Base-by-base conservation (phyloP, 2,888 invertebrate genomes). In the Watsonalla binaria region DNA sequence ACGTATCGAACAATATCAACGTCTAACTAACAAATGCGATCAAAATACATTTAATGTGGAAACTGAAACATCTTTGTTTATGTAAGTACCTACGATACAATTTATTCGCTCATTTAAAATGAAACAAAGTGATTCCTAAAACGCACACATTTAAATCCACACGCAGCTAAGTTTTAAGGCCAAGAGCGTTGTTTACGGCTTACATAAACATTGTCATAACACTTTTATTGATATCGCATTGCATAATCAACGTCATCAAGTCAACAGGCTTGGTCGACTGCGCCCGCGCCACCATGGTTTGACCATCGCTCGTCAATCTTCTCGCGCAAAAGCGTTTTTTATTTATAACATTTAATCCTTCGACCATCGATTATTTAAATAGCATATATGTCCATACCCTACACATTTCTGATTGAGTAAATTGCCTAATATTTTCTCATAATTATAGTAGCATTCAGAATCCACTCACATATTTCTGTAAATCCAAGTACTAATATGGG, bases 111-210 rank as follows among this genome's bases (percentile, higher is more conserved):
- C 77, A 72, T 69, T 76, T 78, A 79, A 62, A 61, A 55, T 55
- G 57, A 64, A 51, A 78, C 78, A 79, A 78, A 78, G 78, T 70
- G 69, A 66, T 71, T 74, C 70, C 67, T 70, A 69, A 72, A 75
- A 72, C 61, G 64, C 65, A 61, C 59, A 64, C 24, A 24, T 4
- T 24, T 24, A 24, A 24, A 24, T 24, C 24, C 24, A 24, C 24
- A 24, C 24, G 24, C 24, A 24, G 63, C 70, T 64, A 65, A 56
- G 52, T 51, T 50, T 56, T 68, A 68, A 78, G 73, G 75, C 70
- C 72, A 70, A 63, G 65, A 67, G 62, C 66, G 64, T 59, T 54
- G 57, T 59, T 48, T 55, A 54, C 48, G 37, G 47, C 57, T 72
- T 72, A 65, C 62, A 62, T 73, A 70, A 72, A 53, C 57, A 65